These are phyloP conservation scores for Drosophila sulfurigaster DNA, from an alignment of 1,140 invertebrate genomes.

Conservation along the genomic window DNA sequence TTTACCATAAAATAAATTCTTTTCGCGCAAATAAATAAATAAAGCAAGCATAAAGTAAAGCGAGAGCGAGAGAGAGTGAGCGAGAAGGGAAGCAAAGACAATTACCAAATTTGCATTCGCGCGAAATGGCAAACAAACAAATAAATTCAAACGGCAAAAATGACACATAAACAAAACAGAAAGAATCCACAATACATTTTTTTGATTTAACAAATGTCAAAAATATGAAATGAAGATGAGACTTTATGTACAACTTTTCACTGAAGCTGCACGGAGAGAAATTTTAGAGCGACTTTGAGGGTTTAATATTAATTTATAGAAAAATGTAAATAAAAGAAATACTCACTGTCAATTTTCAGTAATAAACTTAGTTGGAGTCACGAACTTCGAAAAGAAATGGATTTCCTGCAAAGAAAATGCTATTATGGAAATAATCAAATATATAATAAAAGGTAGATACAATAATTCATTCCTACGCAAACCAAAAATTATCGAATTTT, in stretches of 20 bases:
- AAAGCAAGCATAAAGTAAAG: constrained; percentile 10
- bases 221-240: constrained; percentile 73
- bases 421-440: no score
- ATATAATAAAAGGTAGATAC: no score
- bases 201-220: constrained; percentile 79
- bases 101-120: constrained; percentile 80
- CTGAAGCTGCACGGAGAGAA: constrained; percentile 52
- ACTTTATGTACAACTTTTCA: constrained; percentile 66
- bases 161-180: constrained; percentile 68
- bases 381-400: no score
- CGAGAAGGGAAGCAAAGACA: constrained; percentile 38
- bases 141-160: constrained; percentile 78
- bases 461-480: no score
- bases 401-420: no score
- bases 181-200: constrained; percentile 52
- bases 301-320: not conserved
- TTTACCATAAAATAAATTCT: constrained; percentile 68
- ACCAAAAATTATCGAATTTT: no score
- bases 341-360: no score
- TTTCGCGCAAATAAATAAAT: constrained; percentile 66
- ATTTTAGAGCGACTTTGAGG: not conserved
- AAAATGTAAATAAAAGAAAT: not conserved
- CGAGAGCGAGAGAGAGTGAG: constrained; percentile 7
- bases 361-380: no score
- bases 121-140: constrained; percentile 77